Base-by-base conservation (phyloP, 2,797 vertebrate genomes). In the Pipistrellus pipistrellus region DNA sequence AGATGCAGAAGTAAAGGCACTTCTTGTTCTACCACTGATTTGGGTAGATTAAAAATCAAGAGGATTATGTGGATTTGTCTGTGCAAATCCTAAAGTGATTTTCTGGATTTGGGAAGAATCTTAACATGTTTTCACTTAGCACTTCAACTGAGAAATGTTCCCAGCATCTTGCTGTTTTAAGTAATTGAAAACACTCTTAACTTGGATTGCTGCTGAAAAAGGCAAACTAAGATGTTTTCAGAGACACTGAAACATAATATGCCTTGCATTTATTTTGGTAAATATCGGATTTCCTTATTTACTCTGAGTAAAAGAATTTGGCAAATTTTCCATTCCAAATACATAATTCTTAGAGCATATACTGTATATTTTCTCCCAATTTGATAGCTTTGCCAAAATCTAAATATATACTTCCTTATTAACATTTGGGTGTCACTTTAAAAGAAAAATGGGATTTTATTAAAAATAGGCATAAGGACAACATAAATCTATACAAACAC, bases 121-220 rank as follows among this genome's bases (percentile, higher is more conserved):
- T 93, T 85, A 92, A 76, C 55, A 59, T 59, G 64, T 93, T 95
- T 96, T 92, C 95, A 87, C 23, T 92, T 97, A 89, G 72, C 77
- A 59, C 32, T 89, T 92, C 86, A 91, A 55, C 76, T 85, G 69
- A 95, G 81, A 89, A 81, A 59, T 93, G 13, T 94, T 95, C 59
- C 38, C 17, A 90, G 93, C 44, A 75, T 77, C 81, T 91, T 92
- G 85, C 73, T 88, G 57, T 93, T 95, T 93, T 83, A 80, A 92
- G 64, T 64, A 91, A 94, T 35, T 17, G 59, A 75, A 94, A 96
- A 88, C 35, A 73, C 27, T 86, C 59, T 84, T 38, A 73, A 73
- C 57, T 86, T 13, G 1, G 48, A 78, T 95, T 89, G 46, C 64
- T 82, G 93, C 78, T 78, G 46, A 73, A 95, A 95, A 96, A 96